These are phyloP conservation scores for Chrysina gloriosa DNA, from an alignment of 2,888 invertebrate genomes.

Conservation along the genomic window DNA sequence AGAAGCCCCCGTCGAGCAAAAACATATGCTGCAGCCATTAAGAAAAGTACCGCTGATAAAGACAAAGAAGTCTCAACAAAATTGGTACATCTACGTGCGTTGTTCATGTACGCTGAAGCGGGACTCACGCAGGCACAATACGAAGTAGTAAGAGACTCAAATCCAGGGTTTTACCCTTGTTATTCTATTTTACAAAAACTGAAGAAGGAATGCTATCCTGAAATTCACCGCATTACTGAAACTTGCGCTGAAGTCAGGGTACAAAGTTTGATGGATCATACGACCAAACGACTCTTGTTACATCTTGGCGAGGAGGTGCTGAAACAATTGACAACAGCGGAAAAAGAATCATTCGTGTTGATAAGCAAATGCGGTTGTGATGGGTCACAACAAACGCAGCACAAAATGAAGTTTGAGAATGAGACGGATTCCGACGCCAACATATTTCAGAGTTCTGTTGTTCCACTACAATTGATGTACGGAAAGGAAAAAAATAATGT, in stretches of 20 bases:
- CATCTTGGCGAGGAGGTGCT: background rate
- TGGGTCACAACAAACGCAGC: too few relatives aligned
- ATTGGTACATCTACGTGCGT: too few relatives aligned
- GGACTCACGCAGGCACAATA: too few relatives aligned
- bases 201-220: conserved; percentile 48
- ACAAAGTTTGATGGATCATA: conserved; percentile 44
- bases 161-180: conserved; percentile 42
- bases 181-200: conserved; percentile 44
- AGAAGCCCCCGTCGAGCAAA: background rate
- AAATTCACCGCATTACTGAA: conserved; percentile 43
- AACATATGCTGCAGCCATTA: background rate
- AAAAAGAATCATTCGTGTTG: conserved; percentile 38
- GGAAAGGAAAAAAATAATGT: conserved; percentile 4
- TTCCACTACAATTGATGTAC: background rate
- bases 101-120: too few relatives aligned
- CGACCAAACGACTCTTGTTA: conserved; percentile 12
- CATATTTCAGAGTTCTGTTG: conserved; percentile 34
- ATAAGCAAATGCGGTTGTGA: conserved; percentile 49
- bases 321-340: conserved; percentile 28
- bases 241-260: conserved; percentile 47
- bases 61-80: too few relatives aligned
- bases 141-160: too few relatives aligned
- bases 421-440: conserved; percentile 11
- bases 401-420: conserved; percentile 23
- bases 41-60: background rate